Base-by-base conservation (phyloP, 2,888 invertebrate genomes). In the Coelinius sp. region DNA sequence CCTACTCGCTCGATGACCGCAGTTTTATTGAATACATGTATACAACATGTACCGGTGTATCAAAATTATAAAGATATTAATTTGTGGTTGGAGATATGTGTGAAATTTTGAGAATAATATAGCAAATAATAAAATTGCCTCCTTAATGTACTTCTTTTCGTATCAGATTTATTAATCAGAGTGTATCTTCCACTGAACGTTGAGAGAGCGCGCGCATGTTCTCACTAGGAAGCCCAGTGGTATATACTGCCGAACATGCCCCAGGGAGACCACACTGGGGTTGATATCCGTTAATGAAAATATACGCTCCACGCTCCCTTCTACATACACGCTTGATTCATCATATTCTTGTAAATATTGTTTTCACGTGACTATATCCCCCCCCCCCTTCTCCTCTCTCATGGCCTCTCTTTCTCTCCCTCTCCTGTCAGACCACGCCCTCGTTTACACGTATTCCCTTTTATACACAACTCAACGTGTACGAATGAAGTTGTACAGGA, bases 221-320 rank as follows among this genome's bases (percentile, higher is more conserved):
- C 71, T 71, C 20, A 14, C n/a, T 10, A 17, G 17, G 31, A 27
- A 35, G 20, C 22, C 27, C 64, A 72, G 75, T n/a, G 71, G 74
- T 75, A 75, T 73, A 75, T 73, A 74, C 66, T 70, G 73, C 70
- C 56, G 73, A 25, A 75, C 66, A 75, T 73, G 73, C 75, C 68
- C 73, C 71, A 71, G 76, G 73, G 76, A 71, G 65, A 73, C 70
- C 35, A 46, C 73, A 59, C 62, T 67, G 71, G 77, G 79, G 78
- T 76, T 75, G 76, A 78, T 76, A 75, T 72, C 73, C 79, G 78
- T 78, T 79, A 79, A 79, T 79, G 78, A 79, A 79, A 79, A 79
- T 77, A 78, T 77, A 79, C 78, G 76, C 72, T 46, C 70, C 72
- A 71, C 70, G 65, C 67, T 70, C 68, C 71, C 67, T 66, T 41